Evolutionary conservation across 2,113 vertebrate genomes (phyloP).

Genomic region (Leucosticte australis): DNA sequence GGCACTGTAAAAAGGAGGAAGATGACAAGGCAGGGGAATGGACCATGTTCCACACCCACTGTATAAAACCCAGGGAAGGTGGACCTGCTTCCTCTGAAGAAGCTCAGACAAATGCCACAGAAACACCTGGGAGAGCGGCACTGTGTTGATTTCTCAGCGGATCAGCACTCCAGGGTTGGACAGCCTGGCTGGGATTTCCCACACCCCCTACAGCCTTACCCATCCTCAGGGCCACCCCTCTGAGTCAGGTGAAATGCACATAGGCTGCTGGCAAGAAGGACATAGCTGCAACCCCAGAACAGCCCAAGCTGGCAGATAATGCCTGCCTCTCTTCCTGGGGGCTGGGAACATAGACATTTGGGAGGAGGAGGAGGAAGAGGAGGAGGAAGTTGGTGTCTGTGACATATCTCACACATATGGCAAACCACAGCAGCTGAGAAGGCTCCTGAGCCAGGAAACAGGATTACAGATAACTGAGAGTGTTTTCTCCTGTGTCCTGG

Average conservation of each 20-base stretch:
- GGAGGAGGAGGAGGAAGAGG: background rate
- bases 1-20: background rate
- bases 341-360: background rate
- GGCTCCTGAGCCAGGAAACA: background rate
- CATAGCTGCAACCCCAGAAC: background rate
- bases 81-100: background rate
- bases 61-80: background rate
- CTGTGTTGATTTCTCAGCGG: rapidly evolving
- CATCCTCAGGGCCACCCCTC: background rate
- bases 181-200: background rate
- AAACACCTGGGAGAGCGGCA: background rate
- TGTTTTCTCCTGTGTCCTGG: background rate
- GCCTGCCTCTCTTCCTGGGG: background rate
- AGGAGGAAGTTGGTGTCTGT: background rate
- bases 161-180: background rate
- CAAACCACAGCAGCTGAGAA: background rate
- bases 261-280: rapidly evolving
- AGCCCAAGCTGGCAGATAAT: background rate
- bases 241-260: background rate
- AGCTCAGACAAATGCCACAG: background rate
- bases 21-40: background rate
- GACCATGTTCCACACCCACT: background rate
- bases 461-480: background rate
- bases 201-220: background rate
- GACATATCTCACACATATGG: background rate